A percentile compares a stretch with the other conserved stretches of the same genome.
phyloP scores from a whole-genome alignment of 2,797 vertebrate genomes.

The Argentina silus region DNA sequence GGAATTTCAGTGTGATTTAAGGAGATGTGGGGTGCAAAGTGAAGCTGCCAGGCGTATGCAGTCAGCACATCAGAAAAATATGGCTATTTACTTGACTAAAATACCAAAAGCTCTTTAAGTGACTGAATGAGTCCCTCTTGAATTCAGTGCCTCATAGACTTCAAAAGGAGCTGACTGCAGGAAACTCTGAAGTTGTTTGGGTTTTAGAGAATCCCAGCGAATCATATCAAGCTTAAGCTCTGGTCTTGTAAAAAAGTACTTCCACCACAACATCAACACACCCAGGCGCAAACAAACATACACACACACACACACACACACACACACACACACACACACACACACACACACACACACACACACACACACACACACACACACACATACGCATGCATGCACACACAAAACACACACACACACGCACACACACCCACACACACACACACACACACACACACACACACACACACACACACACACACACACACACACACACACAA shows the following conservation, averaged over 20 bases:
- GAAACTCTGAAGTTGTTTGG: neutral
- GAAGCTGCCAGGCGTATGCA: neutral
- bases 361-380: conserved; percentile 10
- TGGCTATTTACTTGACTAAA: conserved; percentile 2
- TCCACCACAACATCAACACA: neutral
- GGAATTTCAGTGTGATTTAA: conserved; percentile 4
- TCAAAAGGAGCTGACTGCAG: neutral
- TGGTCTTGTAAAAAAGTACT: neutral
- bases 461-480: too few species aligned
- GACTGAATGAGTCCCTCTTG: conserved; percentile 1
- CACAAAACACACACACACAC: conserved; percentile 3
- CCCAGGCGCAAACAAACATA: neutral
- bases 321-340: conserved; percentile 4
- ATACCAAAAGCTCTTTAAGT: neutral
- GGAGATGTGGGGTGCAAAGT: neutral
- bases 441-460: too few species aligned
- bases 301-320: neutral
- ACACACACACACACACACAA: too few species aligned
- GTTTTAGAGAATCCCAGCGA: neutral
- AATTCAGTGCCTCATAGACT: neutral
- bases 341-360: conserved; percentile 3
- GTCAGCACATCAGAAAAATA: neutral
- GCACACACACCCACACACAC: neutral
- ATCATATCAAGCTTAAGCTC: neutral
- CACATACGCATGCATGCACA: neutral